Conservation (phyloP, 1,140 invertebrate genomes). For the Lordiphosa clarofinis region DNA sequence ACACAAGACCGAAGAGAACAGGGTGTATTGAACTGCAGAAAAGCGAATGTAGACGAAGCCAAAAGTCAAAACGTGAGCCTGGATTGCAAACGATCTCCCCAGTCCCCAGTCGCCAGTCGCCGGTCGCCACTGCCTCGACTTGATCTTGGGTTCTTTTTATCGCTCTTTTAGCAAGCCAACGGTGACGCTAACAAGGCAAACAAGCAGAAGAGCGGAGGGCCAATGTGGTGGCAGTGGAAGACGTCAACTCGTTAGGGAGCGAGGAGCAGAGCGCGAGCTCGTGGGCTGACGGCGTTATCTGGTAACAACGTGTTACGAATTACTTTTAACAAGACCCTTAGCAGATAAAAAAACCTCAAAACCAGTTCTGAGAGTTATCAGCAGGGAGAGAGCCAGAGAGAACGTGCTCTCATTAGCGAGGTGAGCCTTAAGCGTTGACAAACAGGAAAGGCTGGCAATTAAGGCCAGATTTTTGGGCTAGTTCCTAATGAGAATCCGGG, state of each 20-base stretch:
- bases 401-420: conserved; percentile 63
- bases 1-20: conserved; percentile 19
- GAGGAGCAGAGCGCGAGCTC: conserved; percentile 27
- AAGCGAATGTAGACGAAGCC: conserved; percentile 29
- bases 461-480: conserved; percentile 29
- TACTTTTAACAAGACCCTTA: conserved; percentile 80
- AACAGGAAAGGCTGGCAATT: conserved; percentile 65
- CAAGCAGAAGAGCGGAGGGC: conserved; percentile 4
- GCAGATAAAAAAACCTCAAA: conserved; percentile 74
- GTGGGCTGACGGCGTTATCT: conserved; percentile 70
- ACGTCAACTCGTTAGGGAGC: conserved; percentile 34
- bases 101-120: neutral
- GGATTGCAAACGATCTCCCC: conserved; percentile 36
- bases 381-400: conserved; percentile 14
- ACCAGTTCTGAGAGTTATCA: conserved; percentile 44
- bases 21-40: conserved; percentile 62
- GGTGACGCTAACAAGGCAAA: conserved; percentile 65
- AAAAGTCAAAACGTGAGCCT: conserved; percentile 78
- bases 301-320: conserved; percentile 80
- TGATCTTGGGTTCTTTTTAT: conserved; percentile 59
- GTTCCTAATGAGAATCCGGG: conserved; percentile 40
- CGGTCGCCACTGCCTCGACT: conserved; percentile 18
- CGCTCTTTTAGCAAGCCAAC: conserved; percentile 70
- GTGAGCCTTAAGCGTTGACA: conserved; percentile 28
- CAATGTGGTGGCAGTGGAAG: neutral